Conservation (phyloP, 1,140 invertebrate species). For the Gonatopus flavifemur region DNA sequence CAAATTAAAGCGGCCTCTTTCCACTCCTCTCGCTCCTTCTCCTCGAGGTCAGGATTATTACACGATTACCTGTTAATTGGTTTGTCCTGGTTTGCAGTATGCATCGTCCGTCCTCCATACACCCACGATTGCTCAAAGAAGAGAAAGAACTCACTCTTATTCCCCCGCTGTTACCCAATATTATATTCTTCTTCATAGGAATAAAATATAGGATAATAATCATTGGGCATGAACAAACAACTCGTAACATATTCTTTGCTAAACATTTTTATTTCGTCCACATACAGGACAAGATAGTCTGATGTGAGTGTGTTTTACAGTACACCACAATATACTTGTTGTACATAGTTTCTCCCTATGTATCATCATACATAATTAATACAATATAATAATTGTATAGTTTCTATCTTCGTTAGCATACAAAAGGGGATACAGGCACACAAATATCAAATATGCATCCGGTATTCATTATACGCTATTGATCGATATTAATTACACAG, state of each 20-base stretch:
- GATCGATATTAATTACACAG: constrained; percentile 46
- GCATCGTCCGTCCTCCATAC: no score
- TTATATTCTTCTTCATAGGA: no score
- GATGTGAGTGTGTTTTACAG: constrained; percentile 36
- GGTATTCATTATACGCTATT: constrained; percentile 46
- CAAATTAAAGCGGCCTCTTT: constrained; percentile 7
- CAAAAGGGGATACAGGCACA: constrained; percentile 59
- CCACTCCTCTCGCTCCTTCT: no score
- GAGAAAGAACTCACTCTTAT: no score
- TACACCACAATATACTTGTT: constrained; percentile 45
- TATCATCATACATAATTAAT: constrained; percentile 39
- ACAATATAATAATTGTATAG: constrained; percentile 53
- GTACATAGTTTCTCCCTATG: constrained; percentile 47
- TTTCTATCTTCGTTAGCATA: constrained; percentile 54
- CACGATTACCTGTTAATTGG: constrained; percentile 23
- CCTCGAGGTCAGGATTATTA: constrained; percentile 21
- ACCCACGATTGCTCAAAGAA: no score
- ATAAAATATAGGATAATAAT: no score
- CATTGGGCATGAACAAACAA: no score
- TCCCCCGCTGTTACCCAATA: no score
- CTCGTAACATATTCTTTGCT: constrained; percentile 41
- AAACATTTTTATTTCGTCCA: constrained; percentile 56
- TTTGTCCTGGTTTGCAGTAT: no score
- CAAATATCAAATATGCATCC: constrained; percentile 58
- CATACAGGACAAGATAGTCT: constrained; percentile 42